A percentile compares a stretch with the other conserved stretches of the same genome.
Evolutionary conservation across 2,797 vertebrate species (phyloP).

Genomic region (Melanotaenia parkinsoni): DNA sequence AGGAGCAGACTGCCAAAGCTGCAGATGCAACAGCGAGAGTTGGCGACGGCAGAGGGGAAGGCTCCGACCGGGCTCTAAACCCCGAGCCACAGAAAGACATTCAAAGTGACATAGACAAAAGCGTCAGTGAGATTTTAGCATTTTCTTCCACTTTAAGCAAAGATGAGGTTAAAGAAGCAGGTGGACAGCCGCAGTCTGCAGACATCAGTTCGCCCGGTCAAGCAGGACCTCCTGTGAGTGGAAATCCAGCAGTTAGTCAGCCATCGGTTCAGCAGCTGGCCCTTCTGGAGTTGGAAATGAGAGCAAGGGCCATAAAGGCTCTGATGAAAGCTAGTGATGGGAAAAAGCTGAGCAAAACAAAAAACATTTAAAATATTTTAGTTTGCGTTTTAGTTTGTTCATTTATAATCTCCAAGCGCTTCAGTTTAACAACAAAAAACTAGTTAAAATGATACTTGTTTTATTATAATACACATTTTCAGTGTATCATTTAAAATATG

Average conservation of each 20-base stretch:
- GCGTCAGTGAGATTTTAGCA: conserved; percentile 94
- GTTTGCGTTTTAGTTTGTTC: background rate
- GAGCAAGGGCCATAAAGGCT: conserved; percentile 96
- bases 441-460: background rate
- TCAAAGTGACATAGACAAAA: conserved; percentile 95
- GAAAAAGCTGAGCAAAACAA: conserved; percentile 76
- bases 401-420: background rate
- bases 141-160: conserved; percentile 74
- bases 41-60: background rate
- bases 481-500: background rate
- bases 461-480: too few species aligned
- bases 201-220: background rate
- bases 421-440: background rate
- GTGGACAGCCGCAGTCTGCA: background rate
- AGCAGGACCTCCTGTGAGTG: background rate
- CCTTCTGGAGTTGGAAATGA: conserved; percentile 97
- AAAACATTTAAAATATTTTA: conserved; percentile 16
- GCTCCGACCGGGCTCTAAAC: background rate
- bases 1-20: conserved; percentile 80
- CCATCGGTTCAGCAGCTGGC: conserved; percentile 96
- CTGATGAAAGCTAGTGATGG: conserved; percentile 95
- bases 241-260: conserved; percentile 74
- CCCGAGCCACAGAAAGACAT: conserved; percentile 80
- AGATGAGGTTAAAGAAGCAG: conserved; percentile 65
- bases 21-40: conserved; percentile 64